Evolutionary conservation across 2,797 vertebrate genomes (phyloP).

Genomic region (Lepus oiostolus): DNA sequence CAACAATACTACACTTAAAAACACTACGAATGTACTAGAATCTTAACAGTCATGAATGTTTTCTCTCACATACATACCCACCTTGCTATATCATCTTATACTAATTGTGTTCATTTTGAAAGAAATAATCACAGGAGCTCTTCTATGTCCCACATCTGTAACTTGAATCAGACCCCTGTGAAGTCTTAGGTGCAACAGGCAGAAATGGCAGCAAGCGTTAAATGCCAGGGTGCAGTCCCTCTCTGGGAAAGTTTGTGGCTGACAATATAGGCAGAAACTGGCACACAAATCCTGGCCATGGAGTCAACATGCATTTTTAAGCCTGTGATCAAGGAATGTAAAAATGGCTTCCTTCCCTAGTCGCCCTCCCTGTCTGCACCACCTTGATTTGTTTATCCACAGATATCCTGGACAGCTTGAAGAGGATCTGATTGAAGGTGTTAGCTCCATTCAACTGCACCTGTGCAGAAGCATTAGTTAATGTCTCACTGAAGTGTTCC

Average conservation of each 20-base stretch:
- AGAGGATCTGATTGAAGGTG: slow-evolving; percentile 79
- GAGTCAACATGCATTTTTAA: slow-evolving; percentile 52
- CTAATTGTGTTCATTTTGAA: neutral
- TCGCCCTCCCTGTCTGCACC: slow-evolving; percentile 26
- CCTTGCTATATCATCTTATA: neutral
- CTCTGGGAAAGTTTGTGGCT: neutral
- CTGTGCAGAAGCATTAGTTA: slow-evolving; percentile 86
- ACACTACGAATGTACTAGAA: neutral
- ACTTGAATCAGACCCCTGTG: neutral
- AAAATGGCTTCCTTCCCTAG: neutral
- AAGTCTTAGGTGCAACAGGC: neutral
- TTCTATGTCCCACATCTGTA: neutral
- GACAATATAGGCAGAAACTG: neutral
- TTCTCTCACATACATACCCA: neutral
- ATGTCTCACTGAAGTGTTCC: slow-evolving; percentile 86
- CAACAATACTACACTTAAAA: neutral
- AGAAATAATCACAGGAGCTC: slow-evolving; percentile 14
- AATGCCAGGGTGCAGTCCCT: neutral
- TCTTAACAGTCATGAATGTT: neutral
- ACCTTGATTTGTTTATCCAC: slow-evolving; percentile 82
- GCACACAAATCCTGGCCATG: neutral
- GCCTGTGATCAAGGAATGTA: slow-evolving; percentile 49
- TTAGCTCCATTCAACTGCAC: slow-evolving; percentile 86
- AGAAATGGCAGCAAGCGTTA: neutral
- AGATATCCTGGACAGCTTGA: slow-evolving; percentile 75